These are phyloP conservation scores for Sternotherus odoratus DNA, from an alignment of 2,797 vertebrate genomes.

Conservation along the genomic window DNA sequence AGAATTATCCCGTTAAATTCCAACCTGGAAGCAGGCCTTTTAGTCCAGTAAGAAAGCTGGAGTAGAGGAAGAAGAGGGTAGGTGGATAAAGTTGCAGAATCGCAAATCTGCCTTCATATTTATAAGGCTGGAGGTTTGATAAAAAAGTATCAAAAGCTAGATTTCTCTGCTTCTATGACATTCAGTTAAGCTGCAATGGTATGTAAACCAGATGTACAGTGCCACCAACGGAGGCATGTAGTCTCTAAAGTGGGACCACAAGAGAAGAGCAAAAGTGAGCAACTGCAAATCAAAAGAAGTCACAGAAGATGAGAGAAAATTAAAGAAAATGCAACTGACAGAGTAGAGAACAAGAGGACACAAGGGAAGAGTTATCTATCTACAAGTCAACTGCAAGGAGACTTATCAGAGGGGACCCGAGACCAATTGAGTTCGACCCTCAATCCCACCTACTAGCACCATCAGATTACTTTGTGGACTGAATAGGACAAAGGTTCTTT, in stretches of 20 bases:
- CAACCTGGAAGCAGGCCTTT: neutral
- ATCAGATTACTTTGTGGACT: neutral
- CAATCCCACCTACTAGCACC: neutral
- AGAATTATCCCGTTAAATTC: neutral
- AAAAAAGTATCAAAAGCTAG: conserved; percentile 13
- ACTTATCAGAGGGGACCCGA: neutral
- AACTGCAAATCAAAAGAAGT: conserved; percentile 16
- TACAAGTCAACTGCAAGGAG: neutral
- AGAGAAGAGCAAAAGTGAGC: neutral
- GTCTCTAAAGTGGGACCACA: neutral
- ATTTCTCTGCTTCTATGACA: neutral
- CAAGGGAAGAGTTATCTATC: neutral
- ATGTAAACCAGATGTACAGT: neutral
- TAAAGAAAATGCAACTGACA: conserved; percentile 54
- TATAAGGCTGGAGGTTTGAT: conserved; percentile 1
- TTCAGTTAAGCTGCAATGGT: neutral
- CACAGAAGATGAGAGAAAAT: conserved; percentile 12
- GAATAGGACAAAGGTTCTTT: neutral
- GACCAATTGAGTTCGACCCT: neutral
- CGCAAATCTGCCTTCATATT: neutral
- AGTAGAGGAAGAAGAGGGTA: neutral
- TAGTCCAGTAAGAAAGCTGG: neutral
- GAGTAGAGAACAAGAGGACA: neutral
- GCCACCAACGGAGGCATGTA: neutral
- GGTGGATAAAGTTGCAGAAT: neutral